phyloP scores from a whole-genome alignment of 1,140 invertebrate species.

The Aphelenchoides fujianensis region DNA sequence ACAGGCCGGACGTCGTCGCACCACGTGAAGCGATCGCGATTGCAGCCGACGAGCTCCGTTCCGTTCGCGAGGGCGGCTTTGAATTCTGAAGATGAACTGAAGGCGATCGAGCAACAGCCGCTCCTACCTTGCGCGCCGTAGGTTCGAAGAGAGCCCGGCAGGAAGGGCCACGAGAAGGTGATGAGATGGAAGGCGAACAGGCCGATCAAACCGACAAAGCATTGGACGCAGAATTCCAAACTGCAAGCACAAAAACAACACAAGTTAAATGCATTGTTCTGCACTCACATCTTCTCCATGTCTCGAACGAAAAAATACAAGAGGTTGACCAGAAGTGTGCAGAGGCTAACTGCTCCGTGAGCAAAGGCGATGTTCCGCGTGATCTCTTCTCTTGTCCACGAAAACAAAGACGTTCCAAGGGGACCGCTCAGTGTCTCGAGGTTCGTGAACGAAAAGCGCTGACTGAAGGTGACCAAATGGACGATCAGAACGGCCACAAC shows the following conservation, averaged over 20 bases:
- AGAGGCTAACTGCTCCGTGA: constrained; percentile 13
- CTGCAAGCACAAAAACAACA: constrained; percentile 15
- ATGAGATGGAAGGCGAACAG: constrained; percentile 31
- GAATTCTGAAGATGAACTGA: background rate
- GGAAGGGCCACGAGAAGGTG: constrained; percentile 39
- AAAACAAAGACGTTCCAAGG: constrained; percentile 10
- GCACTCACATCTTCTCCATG: constrained; percentile 29
- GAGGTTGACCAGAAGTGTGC: constrained; percentile 34
- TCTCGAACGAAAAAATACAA: constrained; percentile 34
- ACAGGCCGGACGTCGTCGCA: constrained; percentile 21
- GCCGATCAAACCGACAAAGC: constrained; percentile 31
- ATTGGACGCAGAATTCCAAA: constrained; percentile 23
- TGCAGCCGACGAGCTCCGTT: constrained; percentile 24
- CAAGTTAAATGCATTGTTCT: background rate
- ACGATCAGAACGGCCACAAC: constrained; percentile 22
- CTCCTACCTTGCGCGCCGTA: background rate
- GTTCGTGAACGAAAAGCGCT: constrained; percentile 32
- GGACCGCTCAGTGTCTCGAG: constrained; percentile 25
- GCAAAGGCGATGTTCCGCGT: constrained; percentile 4
- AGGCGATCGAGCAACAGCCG: background rate
- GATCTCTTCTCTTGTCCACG: background rate
- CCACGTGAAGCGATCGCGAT: constrained; percentile 30
- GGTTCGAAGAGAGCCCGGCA: constrained; percentile 23
- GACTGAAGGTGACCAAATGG: constrained; percentile 29
- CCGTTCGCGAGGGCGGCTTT: background rate